These are phyloP conservation scores for Drosophila mauritiana DNA, from an alignment of 1,140 invertebrate genomes.

Conservation along the genomic window DNA sequence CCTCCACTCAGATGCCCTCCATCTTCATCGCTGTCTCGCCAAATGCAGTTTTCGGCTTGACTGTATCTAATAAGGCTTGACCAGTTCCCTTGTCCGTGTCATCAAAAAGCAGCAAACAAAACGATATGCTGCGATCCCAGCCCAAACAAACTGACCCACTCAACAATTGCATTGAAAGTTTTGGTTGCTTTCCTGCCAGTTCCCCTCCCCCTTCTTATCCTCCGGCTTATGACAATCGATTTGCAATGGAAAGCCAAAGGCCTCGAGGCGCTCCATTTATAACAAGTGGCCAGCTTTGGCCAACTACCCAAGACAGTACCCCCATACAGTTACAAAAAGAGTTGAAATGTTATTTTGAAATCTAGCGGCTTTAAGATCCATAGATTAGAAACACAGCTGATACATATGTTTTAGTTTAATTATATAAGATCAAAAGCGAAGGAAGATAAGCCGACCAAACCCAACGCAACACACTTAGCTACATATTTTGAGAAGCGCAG, in stretches of 20 bases:
- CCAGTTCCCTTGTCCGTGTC: slow-evolving; percentile 52
- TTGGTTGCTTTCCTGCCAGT: slow-evolving; percentile 13
- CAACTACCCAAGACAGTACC: slow-evolving; percentile 27
- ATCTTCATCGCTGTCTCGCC: slow-evolving; percentile 39
- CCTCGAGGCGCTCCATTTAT: slow-evolving; percentile 77
- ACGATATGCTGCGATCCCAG: slow-evolving; percentile 6
- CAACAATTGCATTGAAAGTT: slow-evolving; percentile 57
- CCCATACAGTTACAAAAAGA: slow-evolving; percentile 22
- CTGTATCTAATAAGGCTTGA: slow-evolving; percentile 56
- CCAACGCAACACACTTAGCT: not conserved
- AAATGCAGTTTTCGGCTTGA: slow-evolving; percentile 31
- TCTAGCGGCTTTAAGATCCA: too few relatives aligned
- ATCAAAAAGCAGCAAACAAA: slow-evolving; percentile 23
- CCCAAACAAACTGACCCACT: slow-evolving; percentile 58
- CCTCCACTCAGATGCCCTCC: slow-evolving; percentile 32
- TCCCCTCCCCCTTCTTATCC: slow-evolving; percentile 15
- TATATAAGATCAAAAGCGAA: not conserved
- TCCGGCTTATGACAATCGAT: slow-evolving; percentile 81
- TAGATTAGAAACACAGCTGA: too few relatives aligned
- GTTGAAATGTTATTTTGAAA: not conserved
- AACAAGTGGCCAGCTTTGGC: slow-evolving; percentile 69
- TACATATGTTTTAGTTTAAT: not conserved
- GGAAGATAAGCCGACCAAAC: too few relatives aligned
- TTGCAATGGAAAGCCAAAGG: slow-evolving; percentile 76
- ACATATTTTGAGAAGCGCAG: not conserved